phyloP scores from a whole-genome alignment of 2,113 vertebrate species.

The Chloroceryle aenea region DNA sequence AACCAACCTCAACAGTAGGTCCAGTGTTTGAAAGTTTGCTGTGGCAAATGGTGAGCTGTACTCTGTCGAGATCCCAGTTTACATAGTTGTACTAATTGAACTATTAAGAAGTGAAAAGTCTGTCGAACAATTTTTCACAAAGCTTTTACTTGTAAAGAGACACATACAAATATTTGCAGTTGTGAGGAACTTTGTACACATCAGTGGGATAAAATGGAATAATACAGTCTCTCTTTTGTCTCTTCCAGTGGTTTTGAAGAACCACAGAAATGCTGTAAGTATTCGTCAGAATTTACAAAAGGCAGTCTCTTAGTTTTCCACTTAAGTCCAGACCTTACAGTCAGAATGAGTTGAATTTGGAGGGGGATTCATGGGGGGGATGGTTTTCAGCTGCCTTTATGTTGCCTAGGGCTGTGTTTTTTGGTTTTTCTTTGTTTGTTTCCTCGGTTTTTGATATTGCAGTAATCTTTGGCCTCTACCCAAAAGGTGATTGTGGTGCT shows the following conservation, averaged over 20 bases:
- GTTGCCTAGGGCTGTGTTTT: not conserved
- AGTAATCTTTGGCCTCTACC: not conserved
- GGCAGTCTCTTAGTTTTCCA: not conserved
- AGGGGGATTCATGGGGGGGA: not conserved
- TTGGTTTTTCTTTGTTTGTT: not conserved
- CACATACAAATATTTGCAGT: not conserved
- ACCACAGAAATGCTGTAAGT: accelerated
- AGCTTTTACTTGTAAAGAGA: not conserved
- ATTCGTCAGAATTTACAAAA: not conserved
- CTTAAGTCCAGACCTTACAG: not conserved
- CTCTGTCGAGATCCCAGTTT: not conserved
- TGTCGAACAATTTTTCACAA: not conserved
- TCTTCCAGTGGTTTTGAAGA: not conserved
- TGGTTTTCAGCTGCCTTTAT: not conserved
- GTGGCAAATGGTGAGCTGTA: not conserved
- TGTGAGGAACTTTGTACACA: not conserved
- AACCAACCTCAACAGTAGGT: not conserved
- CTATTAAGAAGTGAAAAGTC: not conserved
- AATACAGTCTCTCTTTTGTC: not conserved
- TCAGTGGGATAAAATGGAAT: not conserved
- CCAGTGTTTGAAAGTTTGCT: not conserved
- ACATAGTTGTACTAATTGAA: not conserved
- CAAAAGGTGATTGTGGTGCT: not conserved
- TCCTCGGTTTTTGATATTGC: not conserved
- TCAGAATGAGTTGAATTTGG: not conserved